A percentile compares a stretch with the other conserved stretches of the same genome.
Conservation (phyloP, 2,888 invertebrate genomes). For the Cataglyphis rosenhaueri region DNA sequence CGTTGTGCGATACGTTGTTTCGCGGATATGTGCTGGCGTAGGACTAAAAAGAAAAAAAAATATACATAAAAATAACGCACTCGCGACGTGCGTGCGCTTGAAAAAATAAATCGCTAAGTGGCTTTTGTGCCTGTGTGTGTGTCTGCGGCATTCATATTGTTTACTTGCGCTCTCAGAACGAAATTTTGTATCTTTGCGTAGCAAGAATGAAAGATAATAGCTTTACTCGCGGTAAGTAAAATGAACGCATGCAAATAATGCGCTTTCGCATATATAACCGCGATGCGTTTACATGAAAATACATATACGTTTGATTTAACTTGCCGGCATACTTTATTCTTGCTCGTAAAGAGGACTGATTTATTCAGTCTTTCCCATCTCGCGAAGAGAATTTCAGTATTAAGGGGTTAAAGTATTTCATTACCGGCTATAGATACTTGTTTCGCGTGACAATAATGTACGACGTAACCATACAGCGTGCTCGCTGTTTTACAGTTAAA, state of each 20-base stretch:
- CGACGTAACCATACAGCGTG: conserved; percentile 24
- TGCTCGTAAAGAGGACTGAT: conserved; percentile 1
- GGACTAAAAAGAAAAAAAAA: neutral
- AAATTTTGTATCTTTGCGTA: conserved; percentile 11
- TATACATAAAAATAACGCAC: neutral
- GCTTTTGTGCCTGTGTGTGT: neutral
- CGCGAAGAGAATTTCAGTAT: neutral
- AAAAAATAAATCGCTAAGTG: conserved; percentile 46
- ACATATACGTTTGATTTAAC: neutral
- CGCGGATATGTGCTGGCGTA: neutral
- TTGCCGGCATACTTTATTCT: neutral
- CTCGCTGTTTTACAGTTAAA: conserved; percentile 45
- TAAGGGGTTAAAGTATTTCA: conserved; percentile 2
- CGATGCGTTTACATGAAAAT: neutral
- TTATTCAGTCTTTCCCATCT: conserved; percentile 4
- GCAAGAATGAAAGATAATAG: conserved; percentile 19
- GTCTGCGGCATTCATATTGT: conserved; percentile 27
- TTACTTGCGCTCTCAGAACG: neutral
- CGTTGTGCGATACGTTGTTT: conserved; percentile 6
- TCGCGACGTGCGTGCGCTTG: neutral
- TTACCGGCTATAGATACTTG: conserved; percentile 18
- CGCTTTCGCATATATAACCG: neutral
- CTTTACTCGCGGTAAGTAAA: conserved; percentile 15
- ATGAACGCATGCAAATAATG: conserved; percentile 10
- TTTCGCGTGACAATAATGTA: conserved; percentile 32